Evolutionary conservation across 2,888 invertebrate species (phyloP).

Genomic region (Cantharis nigra): DNA sequence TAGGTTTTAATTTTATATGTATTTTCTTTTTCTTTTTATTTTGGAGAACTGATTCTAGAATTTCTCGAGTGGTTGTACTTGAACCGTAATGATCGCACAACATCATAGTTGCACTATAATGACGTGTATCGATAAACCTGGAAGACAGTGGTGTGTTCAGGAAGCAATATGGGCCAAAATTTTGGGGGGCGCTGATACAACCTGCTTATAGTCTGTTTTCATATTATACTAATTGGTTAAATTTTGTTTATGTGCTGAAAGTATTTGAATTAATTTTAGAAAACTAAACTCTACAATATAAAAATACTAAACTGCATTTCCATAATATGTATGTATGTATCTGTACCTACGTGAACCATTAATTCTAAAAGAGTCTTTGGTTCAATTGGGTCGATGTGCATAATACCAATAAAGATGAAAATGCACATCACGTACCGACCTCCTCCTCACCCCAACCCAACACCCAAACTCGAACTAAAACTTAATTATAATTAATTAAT

Average conservation of each 20-base stretch:
- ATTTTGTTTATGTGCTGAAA: neutral
- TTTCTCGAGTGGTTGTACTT: neutral
- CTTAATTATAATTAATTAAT: conserved; percentile 85
- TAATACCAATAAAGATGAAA: conserved; percentile 53
- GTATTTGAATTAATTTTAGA: neutral
- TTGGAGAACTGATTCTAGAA: no score
- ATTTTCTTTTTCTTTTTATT: no score
- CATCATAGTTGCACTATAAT: neutral
- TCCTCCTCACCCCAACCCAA: conserved; percentile 42
- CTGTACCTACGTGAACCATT: neutral
- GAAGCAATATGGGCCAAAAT: neutral
- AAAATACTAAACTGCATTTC: neutral
- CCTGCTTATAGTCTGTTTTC: neutral
- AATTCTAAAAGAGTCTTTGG: conserved; percentile 14
- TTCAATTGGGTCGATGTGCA: conserved; percentile 47
- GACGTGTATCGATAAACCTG: neutral
- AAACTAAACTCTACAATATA: neutral
- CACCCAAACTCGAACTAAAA: conserved; percentile 66
- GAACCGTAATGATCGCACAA: neutral
- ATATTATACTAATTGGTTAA: neutral
- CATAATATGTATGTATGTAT: neutral
- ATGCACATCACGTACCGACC: conserved; percentile 57
- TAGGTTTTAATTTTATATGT: neutral
- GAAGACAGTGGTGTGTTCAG: neutral
- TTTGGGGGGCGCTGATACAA: neutral